Conservation (phyloP, 2,113 vertebrate genomes). For the Prolemur simus region DNA sequence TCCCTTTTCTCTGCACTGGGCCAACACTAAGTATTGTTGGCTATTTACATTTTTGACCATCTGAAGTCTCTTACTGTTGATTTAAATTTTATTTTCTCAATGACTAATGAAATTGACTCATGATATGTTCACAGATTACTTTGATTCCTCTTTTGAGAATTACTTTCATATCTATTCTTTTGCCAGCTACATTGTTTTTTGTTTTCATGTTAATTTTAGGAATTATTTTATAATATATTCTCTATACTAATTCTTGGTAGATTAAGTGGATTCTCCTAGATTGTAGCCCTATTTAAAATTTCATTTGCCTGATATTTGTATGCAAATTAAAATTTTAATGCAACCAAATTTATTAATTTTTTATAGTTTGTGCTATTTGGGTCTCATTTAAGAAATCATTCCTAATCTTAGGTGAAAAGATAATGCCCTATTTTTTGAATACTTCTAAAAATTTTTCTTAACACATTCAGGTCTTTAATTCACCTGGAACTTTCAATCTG, state of each 20-base stretch:
- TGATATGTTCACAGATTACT: not conserved
- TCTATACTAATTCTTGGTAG: not conserved
- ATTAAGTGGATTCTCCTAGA: not conserved
- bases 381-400: not conserved
- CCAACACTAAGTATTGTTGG: not conserved
- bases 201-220: not conserved
- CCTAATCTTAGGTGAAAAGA: not conserved
- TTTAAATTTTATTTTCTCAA: not conserved
- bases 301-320: not conserved
- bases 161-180: not conserved
- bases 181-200: not conserved
- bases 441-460: not conserved
- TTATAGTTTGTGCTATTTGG: not conserved
- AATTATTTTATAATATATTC: not conserved
- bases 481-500: not conserved
- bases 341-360: not conserved
- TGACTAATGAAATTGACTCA: not conserved
- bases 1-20: not conserved
- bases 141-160: not conserved
- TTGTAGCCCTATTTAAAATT: not conserved
- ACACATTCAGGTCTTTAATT: not conserved
- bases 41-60: not conserved
- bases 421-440: not conserved
- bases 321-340: slow-evolving; percentile 11
- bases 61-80: not conserved